Conservation (phyloP, 1,140 invertebrate species). For the Drosophila ficusphila region DNA sequence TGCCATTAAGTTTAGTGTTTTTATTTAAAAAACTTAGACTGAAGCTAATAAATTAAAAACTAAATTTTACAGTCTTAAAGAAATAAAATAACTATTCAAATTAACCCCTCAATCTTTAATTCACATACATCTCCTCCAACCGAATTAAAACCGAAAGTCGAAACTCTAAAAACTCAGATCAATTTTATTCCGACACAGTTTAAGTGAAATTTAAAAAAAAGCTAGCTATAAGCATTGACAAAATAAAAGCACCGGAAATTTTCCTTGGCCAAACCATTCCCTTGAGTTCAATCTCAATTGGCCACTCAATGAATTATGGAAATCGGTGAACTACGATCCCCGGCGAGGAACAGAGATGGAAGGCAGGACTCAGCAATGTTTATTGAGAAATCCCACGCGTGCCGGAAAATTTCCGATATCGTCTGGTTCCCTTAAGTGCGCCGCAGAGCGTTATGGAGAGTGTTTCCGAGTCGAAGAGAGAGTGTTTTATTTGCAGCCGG, state of each 20-base stretch:
- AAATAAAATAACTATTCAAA: no score
- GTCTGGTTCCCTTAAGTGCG: conserved; percentile 29
- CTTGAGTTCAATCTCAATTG: conserved; percentile 34
- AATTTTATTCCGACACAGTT: no score
- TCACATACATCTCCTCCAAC: no score
- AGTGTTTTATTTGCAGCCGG: neutral
- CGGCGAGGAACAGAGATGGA: neutral
- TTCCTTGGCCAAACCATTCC: conserved; percentile 22
- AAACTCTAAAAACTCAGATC: no score
- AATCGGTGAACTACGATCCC: conserved; percentile 13
- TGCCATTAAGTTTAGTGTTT: no score
- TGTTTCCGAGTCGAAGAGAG: neutral
- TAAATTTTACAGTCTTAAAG: no score
- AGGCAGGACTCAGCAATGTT: neutral
- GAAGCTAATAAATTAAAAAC: no score
- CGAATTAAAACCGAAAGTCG: no score
- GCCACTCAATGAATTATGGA: conserved; percentile 2
- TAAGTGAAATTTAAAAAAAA: no score
- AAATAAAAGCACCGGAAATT: conserved; percentile 14
- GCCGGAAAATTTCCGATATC: conserved; percentile 37
- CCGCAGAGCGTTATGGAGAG: conserved; percentile 9
- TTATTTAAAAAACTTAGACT: no score
- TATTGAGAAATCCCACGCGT: conserved; percentile 29
- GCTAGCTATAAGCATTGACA: no score
- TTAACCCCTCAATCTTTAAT: no score